Percentiles rank a stretch among this genome's conserved stretches.
Conservation (phyloP, 2,797 vertebrate genomes). For the Gymnoscopelus microlampas region DNA sequence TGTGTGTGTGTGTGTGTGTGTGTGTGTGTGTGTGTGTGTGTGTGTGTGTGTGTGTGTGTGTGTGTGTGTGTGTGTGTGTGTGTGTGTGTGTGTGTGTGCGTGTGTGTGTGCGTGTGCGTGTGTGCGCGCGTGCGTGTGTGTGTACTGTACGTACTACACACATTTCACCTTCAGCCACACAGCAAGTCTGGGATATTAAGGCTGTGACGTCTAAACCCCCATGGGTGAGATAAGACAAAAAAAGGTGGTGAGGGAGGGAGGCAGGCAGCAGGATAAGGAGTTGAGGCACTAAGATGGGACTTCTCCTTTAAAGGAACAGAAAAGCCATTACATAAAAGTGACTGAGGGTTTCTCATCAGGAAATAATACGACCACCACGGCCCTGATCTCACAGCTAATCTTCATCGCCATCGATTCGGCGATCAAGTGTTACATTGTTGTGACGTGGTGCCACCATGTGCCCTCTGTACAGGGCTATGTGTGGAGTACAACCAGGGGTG, state of each 20-base stretch:
- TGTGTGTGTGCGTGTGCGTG: no score
- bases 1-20: no score
- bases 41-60: no score
- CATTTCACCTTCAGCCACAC: constrained; percentile 49
- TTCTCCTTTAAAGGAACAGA: constrained; percentile 38
- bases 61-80: no score
- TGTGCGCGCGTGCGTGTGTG: no score
- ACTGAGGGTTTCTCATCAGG: constrained; percentile 41
- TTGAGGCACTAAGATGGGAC: constrained; percentile 7
- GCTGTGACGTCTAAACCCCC: constrained; percentile 1
- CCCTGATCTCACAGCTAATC: constrained; percentile 17
- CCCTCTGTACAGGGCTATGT: constrained; percentile 13
- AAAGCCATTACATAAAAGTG: constrained; percentile 36
- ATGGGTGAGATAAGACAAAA: constrained; percentile 15
- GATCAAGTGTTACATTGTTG: constrained; percentile 2
- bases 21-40: no score
- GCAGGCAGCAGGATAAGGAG: constrained; percentile 1
- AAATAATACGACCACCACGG: constrained; percentile 30
- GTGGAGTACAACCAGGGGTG: background rate
- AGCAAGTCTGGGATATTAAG: constrained; percentile 35
- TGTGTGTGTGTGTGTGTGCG: no score
- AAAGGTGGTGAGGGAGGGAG: background rate
- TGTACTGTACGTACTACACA: background rate
- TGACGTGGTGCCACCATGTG: constrained; percentile 17
- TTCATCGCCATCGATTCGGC: constrained; percentile 16